Base-by-base conservation (phyloP, 2,113 vertebrate genomes). In the Periophthalmus modestus region DNA sequence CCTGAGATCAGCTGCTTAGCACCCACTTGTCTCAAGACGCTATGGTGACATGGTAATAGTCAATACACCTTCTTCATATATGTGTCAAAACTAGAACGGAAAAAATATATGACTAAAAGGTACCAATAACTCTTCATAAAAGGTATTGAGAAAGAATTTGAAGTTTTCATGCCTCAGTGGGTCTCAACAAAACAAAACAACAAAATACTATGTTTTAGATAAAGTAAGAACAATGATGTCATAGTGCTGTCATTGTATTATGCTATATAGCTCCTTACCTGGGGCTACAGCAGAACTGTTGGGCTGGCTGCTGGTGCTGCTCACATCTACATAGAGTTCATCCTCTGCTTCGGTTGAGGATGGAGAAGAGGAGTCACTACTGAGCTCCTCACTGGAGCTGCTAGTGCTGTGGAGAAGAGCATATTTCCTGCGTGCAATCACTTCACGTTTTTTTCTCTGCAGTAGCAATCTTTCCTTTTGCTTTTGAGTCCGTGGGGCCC, bases 331-430 rank as follows among this genome's bases (percentile, higher is more conserved):
- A 71, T 97, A 99, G 61, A 98, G 92, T 83, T 98, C 97, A 77
- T 97, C 96, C 58, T 98, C 97, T 50, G 93, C 97, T 87, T 99
- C 97, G 0, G 96, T 97, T 34, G 96, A 97, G 2, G 96, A 97
- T 55, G 95, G 95, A 36, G 97, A 96, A 57, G 97, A 96, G 23
- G 96, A 96, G 39, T 96, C 96, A 11, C 94, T 95, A 68, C 94
- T 98, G 77, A 97, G 93, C 84, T 98, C 98, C 12, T 97, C 96
- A 34, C 96, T 98, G 75, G 98, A 98, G 87, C 96, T 98, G 91
- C 96, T 98, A n/a, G 96, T 97, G 88, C 96, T 98, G 79, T 96
- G 95, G 0, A 98, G 93, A 7, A 99, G 89, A 14, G 96, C 96
- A 0, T 98, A 98, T 77, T 99, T 99, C 66, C 95, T 94, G 39